These are phyloP conservation scores for Drusus annulatus DNA, from an alignment of 1,140 invertebrate genomes.

Conservation along the genomic window DNA sequence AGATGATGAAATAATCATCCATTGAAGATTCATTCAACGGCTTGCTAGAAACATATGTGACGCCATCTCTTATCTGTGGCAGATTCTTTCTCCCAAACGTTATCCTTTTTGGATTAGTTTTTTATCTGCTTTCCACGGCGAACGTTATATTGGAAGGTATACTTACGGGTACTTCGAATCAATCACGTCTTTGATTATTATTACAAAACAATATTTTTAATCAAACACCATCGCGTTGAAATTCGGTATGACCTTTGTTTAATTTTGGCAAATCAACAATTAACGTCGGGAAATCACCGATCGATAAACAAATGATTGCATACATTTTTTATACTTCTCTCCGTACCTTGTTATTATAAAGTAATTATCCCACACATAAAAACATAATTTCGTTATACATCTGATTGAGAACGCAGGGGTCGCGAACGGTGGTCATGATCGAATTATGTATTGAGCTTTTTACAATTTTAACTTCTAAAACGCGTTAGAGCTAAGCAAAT, in stretches of 20 bases:
- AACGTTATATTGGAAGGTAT: background rate
- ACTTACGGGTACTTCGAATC: slow-evolving; percentile 4
- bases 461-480: too few relatives aligned
- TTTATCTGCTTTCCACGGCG: background rate
- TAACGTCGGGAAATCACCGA: slow-evolving; percentile 27
- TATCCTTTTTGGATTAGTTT: too few relatives aligned
- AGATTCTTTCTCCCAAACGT: too few relatives aligned
- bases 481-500: too few relatives aligned
- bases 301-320: slow-evolving; percentile 39
- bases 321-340: slow-evolving; percentile 21
- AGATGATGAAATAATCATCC: too few relatives aligned
- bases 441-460: background rate
- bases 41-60: too few relatives aligned
- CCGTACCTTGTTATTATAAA: slow-evolving; percentile 36
- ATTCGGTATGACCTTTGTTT: slow-evolving; percentile 39
- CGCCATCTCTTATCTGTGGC: too few relatives aligned
- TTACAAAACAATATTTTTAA: slow-evolving; percentile 45
- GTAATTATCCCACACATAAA: slow-evolving; percentile 41
- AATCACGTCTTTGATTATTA: slow-evolving; percentile 45
- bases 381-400: slow-evolving; percentile 32
- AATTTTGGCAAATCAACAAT: slow-evolving; percentile 38
- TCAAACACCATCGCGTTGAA: slow-evolving; percentile 40
- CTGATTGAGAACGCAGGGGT: slow-evolving; percentile 12
- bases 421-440: background rate
- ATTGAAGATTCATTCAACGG: too few relatives aligned